A percentile compares a stretch with the other conserved stretches of the same genome.
Conservation (phyloP, 2,888 invertebrate species). For the Laothoe populi region DNA sequence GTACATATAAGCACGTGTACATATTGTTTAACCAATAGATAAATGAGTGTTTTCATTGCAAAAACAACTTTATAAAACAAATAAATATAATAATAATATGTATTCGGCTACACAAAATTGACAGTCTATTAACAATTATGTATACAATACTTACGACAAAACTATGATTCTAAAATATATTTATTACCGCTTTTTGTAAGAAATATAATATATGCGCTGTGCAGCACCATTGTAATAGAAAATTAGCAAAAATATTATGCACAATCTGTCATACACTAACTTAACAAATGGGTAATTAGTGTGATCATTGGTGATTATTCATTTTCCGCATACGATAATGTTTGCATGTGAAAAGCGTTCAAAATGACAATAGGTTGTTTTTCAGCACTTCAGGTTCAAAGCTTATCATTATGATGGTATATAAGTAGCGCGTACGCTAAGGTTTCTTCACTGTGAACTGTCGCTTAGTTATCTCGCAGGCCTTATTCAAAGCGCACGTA, state of each 20-base stretch:
- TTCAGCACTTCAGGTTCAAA: conserved; percentile 12
- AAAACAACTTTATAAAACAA: no score
- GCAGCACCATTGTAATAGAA: no score
- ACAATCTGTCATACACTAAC: background rate
- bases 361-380: conserved; percentile 6
- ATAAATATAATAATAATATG: no score
- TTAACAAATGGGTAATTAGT: conserved; percentile 5
- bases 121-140: no score
- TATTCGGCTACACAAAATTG: no score
- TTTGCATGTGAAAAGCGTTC: background rate
- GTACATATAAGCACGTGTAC: no score
- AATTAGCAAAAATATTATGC: background rate
- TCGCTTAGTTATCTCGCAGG: conserved; percentile 10
- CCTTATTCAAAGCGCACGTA: conserved; percentile 11
- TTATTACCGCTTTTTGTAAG: no score
- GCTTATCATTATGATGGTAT: conserved; percentile 15
- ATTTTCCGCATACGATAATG: background rate
- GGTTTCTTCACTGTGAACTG: conserved; percentile 10
- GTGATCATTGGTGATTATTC: background rate
- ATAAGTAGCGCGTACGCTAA: conserved; percentile 6
- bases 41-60: no score
- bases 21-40: no score
- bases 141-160: no score
- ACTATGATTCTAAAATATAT: no score
- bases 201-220: no score